phyloP scores from a whole-genome alignment of 2,797 vertebrate species.

The Heterohyrax brucei region DNA sequence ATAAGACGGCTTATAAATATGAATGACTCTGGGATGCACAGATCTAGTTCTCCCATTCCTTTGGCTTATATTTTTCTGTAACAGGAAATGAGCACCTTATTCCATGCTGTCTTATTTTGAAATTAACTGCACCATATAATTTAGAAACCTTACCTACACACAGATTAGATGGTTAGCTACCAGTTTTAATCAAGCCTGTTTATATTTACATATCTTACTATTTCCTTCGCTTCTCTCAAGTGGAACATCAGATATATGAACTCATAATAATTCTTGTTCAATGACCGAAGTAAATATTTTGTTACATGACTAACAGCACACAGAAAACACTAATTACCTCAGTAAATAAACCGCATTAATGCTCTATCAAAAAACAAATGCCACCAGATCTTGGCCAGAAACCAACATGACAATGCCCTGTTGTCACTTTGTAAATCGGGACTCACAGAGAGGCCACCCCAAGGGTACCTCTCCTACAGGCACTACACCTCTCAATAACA shows the following conservation, averaged over 20 bases:
- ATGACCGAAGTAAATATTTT: background rate
- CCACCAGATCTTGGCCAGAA: background rate
- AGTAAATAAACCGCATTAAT: background rate
- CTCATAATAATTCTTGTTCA: background rate
- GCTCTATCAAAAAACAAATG: background rate
- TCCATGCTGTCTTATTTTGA: background rate
- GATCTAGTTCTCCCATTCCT: background rate
- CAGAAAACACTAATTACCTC: background rate
- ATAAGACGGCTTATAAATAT: background rate
- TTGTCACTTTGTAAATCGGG: background rate
- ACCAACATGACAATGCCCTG: background rate
- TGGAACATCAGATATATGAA: background rate
- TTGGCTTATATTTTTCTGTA: background rate
- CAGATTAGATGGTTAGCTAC: background rate
- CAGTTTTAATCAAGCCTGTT: background rate
- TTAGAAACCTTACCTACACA: background rate
- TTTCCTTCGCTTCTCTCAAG: background rate
- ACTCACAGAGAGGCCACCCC: background rate
- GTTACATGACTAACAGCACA: background rate
- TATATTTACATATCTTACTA: background rate
- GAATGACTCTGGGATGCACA: background rate
- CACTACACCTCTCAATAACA: background rate
- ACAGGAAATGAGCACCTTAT: background rate
- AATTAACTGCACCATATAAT: background rate
- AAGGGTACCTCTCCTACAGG: too few relatives aligned